These are phyloP conservation scores for Holotrichia oblita DNA, from an alignment of 1,140 invertebrate genomes.

Conservation along the genomic window DNA sequence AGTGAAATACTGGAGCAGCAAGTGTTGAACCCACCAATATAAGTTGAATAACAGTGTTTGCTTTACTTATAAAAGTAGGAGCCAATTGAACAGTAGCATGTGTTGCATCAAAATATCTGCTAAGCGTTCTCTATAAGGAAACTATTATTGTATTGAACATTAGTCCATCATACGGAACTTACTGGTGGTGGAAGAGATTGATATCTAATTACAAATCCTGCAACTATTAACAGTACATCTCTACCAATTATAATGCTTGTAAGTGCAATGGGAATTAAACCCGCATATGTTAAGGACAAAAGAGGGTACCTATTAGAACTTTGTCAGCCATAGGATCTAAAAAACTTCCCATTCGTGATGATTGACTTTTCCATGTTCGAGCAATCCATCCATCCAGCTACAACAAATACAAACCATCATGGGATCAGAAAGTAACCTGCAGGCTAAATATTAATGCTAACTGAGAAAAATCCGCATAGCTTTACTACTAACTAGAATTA, in stretches of 20 bases:
- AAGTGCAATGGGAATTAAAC: slow-evolving; percentile 85
- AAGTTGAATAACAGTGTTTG: slow-evolving; percentile 92
- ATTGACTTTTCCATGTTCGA: slow-evolving; percentile 88
- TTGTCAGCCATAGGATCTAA: slow-evolving; percentile 99
- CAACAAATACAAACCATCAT: too few species aligned
- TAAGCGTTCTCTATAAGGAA: slow-evolving; percentile 80
- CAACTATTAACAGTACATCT: slow-evolving; percentile 82
- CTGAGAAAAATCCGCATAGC: too few species aligned
- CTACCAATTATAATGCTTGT: slow-evolving; percentile 84
- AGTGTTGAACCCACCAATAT: slow-evolving; percentile 80
- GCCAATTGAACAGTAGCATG: slow-evolving; percentile 90
- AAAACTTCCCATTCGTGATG: slow-evolving; percentile 92
- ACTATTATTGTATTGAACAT: slow-evolving; percentile 34
- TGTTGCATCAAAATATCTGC: slow-evolving; percentile 89
- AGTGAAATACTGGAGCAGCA: slow-evolving; percentile 84
- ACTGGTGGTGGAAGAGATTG: slow-evolving; percentile 89
- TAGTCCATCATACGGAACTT: slow-evolving; percentile 62
- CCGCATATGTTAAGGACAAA: slow-evolving; percentile 86
- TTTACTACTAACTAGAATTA: too few species aligned
- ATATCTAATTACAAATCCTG: slow-evolving; percentile 90
- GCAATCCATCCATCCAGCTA: slow-evolving; percentile 97
- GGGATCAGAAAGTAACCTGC: too few species aligned
- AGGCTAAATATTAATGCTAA: too few species aligned
- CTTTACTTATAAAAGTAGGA: slow-evolving; percentile 92
- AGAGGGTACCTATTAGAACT: slow-evolving; percentile 88